Percentiles rank a stretch among this genome's conserved stretches.
Conservation (phyloP, 2,888 invertebrate genomes). For the Portevinia maculata region DNA sequence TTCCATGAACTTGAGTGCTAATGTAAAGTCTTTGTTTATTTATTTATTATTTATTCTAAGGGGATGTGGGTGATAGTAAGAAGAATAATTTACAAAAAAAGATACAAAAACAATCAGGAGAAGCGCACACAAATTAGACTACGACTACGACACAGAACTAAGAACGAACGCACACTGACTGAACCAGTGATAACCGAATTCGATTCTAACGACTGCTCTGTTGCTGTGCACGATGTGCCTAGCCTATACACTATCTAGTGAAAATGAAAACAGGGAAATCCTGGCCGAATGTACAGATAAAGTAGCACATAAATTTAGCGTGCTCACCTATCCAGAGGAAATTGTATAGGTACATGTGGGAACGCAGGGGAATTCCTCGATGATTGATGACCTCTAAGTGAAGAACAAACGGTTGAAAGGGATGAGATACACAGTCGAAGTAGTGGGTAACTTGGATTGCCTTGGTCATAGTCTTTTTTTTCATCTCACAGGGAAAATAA, state of each 20-base stretch:
- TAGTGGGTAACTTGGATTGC: conserved; percentile 23
- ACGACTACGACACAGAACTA: conserved; percentile 53
- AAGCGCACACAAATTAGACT: conserved; percentile 47
- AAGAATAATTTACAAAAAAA: conserved; percentile 28
- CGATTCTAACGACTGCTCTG: conserved; percentile 30
- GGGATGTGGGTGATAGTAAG: conserved; percentile 42
- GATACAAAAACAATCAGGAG: conserved; percentile 38
- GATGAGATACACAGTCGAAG: conserved; percentile 8
- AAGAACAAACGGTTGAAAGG: conserved; percentile 56
- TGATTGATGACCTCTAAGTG: conserved; percentile 69
- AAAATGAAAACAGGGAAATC: not conserved
- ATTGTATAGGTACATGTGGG: conserved; percentile 9
- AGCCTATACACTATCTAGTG: not conserved
- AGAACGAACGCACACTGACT: conserved; percentile 35
- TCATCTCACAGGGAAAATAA: conserved; percentile 3
- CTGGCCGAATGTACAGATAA: conserved; percentile 20
- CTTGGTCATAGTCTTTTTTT: conserved; percentile 56
- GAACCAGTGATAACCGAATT: conserved; percentile 55
- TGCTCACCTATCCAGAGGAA: conserved; percentile 52
- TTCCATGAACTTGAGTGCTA: conserved; percentile 68
- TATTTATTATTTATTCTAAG: conserved; percentile 28
- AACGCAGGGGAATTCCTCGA: conserved; percentile 26
- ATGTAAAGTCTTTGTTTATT: conserved; percentile 46
- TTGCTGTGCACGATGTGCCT: not conserved
- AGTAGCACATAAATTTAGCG: conserved; percentile 24